These are phyloP conservation scores for Entelurus aequoreus DNA, from an alignment of 2,113 vertebrate species.

Conservation along the genomic window DNA sequence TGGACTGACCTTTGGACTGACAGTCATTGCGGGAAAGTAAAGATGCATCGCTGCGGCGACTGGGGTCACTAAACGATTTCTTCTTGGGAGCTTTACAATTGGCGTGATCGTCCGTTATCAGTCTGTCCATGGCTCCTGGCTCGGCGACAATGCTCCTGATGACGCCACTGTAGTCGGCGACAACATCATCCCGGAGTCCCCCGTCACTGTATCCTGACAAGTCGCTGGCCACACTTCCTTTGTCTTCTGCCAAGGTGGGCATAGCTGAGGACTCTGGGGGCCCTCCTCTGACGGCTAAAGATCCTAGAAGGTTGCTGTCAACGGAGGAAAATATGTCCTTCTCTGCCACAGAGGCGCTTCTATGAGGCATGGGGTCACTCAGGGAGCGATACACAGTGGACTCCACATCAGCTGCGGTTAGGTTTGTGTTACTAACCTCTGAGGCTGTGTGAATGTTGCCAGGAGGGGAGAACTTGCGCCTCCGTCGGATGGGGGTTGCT, in stretches of 20 bases:
- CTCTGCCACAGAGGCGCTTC: constrained; percentile 73
- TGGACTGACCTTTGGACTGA: constrained; percentile 64
- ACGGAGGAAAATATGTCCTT: constrained; percentile 86
- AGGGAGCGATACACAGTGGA: constrained; percentile 83
- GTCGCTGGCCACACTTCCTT: constrained; percentile 85
- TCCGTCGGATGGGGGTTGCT: constrained; percentile 80
- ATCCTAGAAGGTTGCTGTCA: constrained; percentile 92
- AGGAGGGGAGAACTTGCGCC: constrained; percentile 83
- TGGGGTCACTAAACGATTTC: constrained; percentile 97
- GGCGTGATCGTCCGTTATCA: constrained; percentile 78
- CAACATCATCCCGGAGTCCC: constrained; percentile 72
- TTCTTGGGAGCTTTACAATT: constrained; percentile 90
- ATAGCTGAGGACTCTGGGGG: constrained; percentile 45
- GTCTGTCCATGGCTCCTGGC: constrained; percentile 82
- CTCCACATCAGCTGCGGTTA: constrained; percentile 60
- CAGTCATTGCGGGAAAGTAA: constrained; percentile 48
- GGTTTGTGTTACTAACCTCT: constrained; percentile 75
- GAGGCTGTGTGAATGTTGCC: constrained; percentile 71
- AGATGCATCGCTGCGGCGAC: constrained; percentile 77
- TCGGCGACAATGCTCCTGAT: constrained; percentile 89
- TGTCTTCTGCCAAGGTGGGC: constrained; percentile 70
- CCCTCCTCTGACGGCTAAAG: constrained; percentile 77
- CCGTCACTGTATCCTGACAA: constrained; percentile 85
- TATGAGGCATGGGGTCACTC: constrained; percentile 95
- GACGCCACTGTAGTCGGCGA: constrained; percentile 83